Base-by-base conservation (phyloP, 2,797 vertebrate genomes). In the Prionace glauca region DNA sequence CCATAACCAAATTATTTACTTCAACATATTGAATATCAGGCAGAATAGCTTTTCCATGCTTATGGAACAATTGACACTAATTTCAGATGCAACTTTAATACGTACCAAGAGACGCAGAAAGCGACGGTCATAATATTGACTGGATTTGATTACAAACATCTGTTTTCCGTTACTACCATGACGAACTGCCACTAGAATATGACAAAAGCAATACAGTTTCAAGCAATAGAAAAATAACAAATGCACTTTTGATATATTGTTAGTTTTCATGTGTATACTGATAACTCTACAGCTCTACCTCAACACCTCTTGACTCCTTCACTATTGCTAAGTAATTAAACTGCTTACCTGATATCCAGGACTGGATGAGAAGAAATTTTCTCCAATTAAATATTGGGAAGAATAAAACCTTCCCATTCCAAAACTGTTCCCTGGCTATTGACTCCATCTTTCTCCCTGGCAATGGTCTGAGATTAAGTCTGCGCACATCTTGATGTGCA, bases 101-200 rank as follows among this genome's bases (percentile, higher is more conserved):
- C 98, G 98, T 96, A 99, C 99, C 98, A 98, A 50, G 96, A 99
- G 97, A 0, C 36, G 96, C 92, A 99, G 96, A 97, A 99, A 99
- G 67, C 99, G 98, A 41, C 0, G 96, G 96, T 99, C 99, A 94
- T 99, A 99, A 97, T 96, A 99, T 12, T 96, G 96, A 2, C 98
- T 96, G 95, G 99, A 96, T 96, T 97, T 98, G 97, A 99, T 96
- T 96, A 98, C n/a, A 96, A 99, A 99, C 97, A 99, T 96, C 96
- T 97, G 97, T 97, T 99, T 99, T 69, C 98, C 98, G 96, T 98
- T 98, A 96, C 98, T 97, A 94, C 97, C 98, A 96, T 98, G 98
- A 60, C 99, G 98, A 0, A 99, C 98, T 3, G 97, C 97, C 97
- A 97, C 99, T 99, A 96, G 98, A 96, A 96, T 95, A 95, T 10